A percentile compares a stretch with the other conserved stretches of the same genome.
phyloP scores from a whole-genome alignment of 1,140 invertebrate species.

The Holotrichia oblita region DNA sequence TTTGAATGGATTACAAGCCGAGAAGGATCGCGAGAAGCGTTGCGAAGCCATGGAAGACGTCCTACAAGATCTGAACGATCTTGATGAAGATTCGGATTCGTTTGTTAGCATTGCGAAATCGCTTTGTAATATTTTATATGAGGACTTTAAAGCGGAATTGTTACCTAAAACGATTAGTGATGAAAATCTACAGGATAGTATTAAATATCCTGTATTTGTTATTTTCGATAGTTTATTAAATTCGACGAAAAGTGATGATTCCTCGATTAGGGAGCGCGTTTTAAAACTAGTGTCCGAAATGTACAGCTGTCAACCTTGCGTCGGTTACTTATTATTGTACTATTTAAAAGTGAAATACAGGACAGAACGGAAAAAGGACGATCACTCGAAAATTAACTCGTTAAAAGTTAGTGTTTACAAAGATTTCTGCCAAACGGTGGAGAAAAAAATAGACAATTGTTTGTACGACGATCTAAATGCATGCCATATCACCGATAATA shows the following conservation, averaged over 20 bases:
- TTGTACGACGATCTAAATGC: constrained; percentile 82
- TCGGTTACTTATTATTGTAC: constrained; percentile 89
- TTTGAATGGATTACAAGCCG: constrained; percentile 71
- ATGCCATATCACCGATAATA: constrained; percentile 89
- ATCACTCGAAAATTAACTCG: constrained; percentile 67
- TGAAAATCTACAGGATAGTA: constrained; percentile 76
- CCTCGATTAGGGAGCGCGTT: constrained; percentile 75
- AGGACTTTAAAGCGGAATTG: constrained; percentile 63
- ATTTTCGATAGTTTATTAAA: constrained; percentile 77
- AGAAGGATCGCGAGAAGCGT: constrained; percentile 72
- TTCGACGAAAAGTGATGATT: constrained; percentile 78
- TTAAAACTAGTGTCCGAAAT: constrained; percentile 80
- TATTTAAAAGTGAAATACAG: constrained; percentile 82
- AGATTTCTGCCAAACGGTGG: constrained; percentile 84
- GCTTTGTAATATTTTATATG: constrained; percentile 65
- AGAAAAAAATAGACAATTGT: constrained; percentile 81
- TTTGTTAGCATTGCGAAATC: constrained; percentile 65
- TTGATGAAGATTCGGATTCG: constrained; percentile 62
- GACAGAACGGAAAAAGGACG: constrained; percentile 69
- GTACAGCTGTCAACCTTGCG: constrained; percentile 68
- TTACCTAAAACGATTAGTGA: constrained; percentile 64
- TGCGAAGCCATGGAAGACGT: constrained; percentile 78
- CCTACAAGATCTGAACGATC: constrained; percentile 72
- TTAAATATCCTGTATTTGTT: constrained; percentile 83
- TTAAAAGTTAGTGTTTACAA: constrained; percentile 86